phyloP scores from a whole-genome alignment of 2,113 vertebrate genomes.

The Heterocephalus glaber region DNA sequence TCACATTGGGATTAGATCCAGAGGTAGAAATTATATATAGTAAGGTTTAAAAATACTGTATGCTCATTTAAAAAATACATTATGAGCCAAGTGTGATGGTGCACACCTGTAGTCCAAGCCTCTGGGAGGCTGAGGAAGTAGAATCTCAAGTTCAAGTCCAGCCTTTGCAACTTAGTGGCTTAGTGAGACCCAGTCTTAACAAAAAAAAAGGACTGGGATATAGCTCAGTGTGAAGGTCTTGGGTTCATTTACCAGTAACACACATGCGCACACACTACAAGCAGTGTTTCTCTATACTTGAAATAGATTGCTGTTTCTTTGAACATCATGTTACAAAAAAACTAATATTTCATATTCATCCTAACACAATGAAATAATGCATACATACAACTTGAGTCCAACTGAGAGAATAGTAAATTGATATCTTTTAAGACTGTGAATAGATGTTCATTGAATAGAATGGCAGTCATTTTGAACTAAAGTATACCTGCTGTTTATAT shows the following conservation, averaged over 20 bases:
- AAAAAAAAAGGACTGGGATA: background rate
- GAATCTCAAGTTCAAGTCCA: background rate
- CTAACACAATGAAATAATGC: background rate
- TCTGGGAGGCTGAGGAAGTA: background rate
- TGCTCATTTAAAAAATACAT: background rate
- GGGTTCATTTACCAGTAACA: background rate
- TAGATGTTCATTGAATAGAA: background rate
- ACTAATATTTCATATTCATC: background rate
- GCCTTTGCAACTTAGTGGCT: background rate
- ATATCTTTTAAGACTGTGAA: background rate
- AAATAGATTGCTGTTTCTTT: constrained; percentile 9
- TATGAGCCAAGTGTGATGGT: background rate
- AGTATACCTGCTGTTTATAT: background rate
- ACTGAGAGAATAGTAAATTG: background rate
- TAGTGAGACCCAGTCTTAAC: background rate
- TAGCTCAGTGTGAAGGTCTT: background rate
- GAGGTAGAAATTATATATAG: background rate
- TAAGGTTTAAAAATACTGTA: background rate
- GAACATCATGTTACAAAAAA: constrained; percentile 42
- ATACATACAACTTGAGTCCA: background rate
- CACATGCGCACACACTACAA: background rate
- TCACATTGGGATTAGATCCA: constrained; percentile 6
- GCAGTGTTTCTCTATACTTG: background rate
- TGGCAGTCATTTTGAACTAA: constrained; percentile 16
- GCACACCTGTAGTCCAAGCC: background rate